A percentile compares a stretch with the other conserved stretches of the same genome.
Evolutionary conservation across 2,888 invertebrate genomes (phyloP).

Genomic region (Acrobasis repandana): DNA sequence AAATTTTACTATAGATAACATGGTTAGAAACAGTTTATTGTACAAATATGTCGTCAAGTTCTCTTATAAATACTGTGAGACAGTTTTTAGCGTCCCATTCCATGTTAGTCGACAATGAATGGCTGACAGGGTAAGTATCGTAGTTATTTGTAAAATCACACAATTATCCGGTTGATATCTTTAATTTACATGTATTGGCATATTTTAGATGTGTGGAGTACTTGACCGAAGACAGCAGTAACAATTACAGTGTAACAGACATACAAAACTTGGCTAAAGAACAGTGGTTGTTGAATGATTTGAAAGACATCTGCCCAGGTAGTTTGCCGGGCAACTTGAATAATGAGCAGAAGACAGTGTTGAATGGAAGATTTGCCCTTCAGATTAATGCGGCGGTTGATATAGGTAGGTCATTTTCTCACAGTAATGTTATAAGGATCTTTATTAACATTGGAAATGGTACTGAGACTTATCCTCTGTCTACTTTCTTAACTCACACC

Average conservation of each 20-base stretch:
- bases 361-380: slow-evolving; percentile 82
- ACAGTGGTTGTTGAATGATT: slow-evolving; percentile 86
- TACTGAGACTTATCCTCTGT: no score
- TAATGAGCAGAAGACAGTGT: slow-evolving; percentile 62
- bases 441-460: no score
- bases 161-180: background rate
- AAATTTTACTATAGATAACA: background rate
- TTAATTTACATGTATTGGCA: slow-evolving; percentile 4
- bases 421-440: slow-evolving; percentile 16
- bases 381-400: slow-evolving; percentile 85
- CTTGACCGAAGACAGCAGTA: slow-evolving; percentile 67
- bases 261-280: slow-evolving; percentile 83
- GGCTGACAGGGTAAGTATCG: slow-evolving; percentile 63
- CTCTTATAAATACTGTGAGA: slow-evolving; percentile 45
- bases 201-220: slow-evolving; percentile 79
- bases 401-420: slow-evolving; percentile 77
- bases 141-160: slow-evolving; percentile 6
- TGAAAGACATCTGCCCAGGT: slow-evolving; percentile 84
- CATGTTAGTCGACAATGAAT: slow-evolving; percentile 67
- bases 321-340: slow-evolving; percentile 83
- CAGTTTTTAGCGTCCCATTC: slow-evolving; percentile 55
- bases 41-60: slow-evolving; percentile 29
- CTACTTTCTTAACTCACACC: no score
- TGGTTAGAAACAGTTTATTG: slow-evolving; percentile 10
- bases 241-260: slow-evolving; percentile 66